Evolutionary conservation across 2,888 invertebrate species (phyloP), one percentile per base, ranked within the genome.

Genomic region (Subacronicta megacephala): DNA sequence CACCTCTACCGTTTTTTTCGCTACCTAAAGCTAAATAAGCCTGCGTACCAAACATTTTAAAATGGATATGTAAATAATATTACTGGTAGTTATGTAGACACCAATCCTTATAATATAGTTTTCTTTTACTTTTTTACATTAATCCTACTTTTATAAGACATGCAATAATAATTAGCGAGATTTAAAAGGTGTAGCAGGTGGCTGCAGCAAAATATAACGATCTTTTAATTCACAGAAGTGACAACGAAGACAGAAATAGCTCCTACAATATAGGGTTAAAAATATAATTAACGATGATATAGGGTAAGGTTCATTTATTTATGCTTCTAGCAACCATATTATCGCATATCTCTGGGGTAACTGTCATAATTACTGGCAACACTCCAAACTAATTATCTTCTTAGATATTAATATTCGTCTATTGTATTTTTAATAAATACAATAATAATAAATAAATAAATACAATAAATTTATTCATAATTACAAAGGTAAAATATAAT

Each of bases 101-200:
- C 26, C 26, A 26, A 26, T 10, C 26, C 0, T 26, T 26, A 26
- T 26, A 2, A 1, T 3, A 9, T 9, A 9, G 23, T 9, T 23
- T 9, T 23, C 9, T 29, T n/a, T 29, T 12, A 10, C n/a, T 4
- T 5, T n/a, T n/a, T 31, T 31, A 3, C 4, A 3, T 4, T 38
- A 64, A 49, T 15, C 65, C 31, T 58, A 35, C 49, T 51, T 20
- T 36, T 23, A 40, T 23, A 62, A 49, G 49, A 18, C 33, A 45
- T 46, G 50, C 18, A 58, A 62, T 71, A 68, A 68, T 65, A 71
- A 60, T 62, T 65, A 66, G 42, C 42, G 17, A 67, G 59, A 74
- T 67, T 61, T 69, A 72, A 47, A 44, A 45, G 49, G 41, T 38
- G 60, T 56, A 63, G 66, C 74, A 74, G 74, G 72, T 74, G 75